Evolutionary conservation across 2,113 vertebrate species (phyloP).

Genomic region (Mandrillus leucophaeus): DNA sequence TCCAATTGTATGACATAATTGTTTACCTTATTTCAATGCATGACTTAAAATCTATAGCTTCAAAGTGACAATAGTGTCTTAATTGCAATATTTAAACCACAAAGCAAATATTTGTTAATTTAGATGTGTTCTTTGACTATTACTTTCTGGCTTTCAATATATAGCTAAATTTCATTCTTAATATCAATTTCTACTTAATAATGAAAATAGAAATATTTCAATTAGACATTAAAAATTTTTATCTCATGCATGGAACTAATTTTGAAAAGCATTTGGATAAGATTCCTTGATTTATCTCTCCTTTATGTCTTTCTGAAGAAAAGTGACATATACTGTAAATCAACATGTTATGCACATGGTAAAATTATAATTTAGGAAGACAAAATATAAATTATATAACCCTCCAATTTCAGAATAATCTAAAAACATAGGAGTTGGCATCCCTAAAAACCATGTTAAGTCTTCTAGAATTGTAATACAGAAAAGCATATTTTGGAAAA

Average conservation of each 20-base stretch:
- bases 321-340: slow-evolving; percentile 13
- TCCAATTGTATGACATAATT: neutral
- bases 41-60: slow-evolving; percentile 2
- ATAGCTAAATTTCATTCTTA: slow-evolving; percentile 9
- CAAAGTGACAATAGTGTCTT: neutral
- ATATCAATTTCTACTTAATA: slow-evolving; percentile 6
- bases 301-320: neutral
- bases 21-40: neutral
- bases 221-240: neutral
- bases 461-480: neutral
- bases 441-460: neutral
- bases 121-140: neutral
- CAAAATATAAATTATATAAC: neutral
- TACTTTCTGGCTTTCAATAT: neutral
- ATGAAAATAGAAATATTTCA: slow-evolving; percentile 34
- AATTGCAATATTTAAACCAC: neutral
- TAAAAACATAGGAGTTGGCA: neutral
- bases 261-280: neutral
- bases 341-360: neutral
- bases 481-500: neutral
- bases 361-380: neutral
- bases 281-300: neutral
- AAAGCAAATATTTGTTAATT: neutral
- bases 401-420: neutral
- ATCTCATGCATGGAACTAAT: neutral